phyloP scores from a whole-genome alignment of 1,140 invertebrate genomes.

The Tribolium castaneum region DNA sequence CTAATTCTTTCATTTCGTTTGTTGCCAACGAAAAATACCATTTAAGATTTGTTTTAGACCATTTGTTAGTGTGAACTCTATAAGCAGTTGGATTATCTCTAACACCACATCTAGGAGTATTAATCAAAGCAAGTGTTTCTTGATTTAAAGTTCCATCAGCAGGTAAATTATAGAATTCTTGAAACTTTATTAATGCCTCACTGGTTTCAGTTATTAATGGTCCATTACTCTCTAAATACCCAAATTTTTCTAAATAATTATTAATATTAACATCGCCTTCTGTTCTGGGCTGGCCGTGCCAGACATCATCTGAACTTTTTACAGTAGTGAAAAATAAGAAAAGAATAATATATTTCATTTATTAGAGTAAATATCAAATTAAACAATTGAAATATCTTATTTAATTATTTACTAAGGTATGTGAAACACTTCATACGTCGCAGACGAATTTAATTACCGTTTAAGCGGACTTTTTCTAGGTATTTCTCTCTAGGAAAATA shows the following conservation, averaged over 20 bases:
- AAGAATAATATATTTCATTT: conserved; percentile 36
- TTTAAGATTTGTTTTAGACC: neutral
- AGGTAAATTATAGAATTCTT: conserved; percentile 29
- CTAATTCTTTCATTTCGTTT: neutral
- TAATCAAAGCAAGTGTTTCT: neutral
- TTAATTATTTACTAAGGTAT: neutral
- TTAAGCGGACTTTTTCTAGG: conserved; percentile 25
- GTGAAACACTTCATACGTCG: too few species aligned
- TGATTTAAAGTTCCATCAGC: conserved; percentile 37
- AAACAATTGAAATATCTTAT: neutral
- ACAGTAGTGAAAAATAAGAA: conserved; percentile 38
- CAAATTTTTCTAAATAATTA: conserved; percentile 29
- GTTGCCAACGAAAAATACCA: neutral
- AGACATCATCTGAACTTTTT: conserved; percentile 38
- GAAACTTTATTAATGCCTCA: conserved; percentile 9
- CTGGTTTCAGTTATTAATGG: too few species aligned
- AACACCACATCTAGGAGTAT: neutral
- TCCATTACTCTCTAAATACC: neutral
- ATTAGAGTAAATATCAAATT: conserved; percentile 20
- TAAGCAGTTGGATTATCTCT: too few species aligned
- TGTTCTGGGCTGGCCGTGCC: too few species aligned
- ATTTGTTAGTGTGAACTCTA: too few species aligned
- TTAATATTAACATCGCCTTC: too few species aligned
- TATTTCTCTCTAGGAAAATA: conserved; percentile 32
- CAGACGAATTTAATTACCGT: conserved; percentile 7